Conservation (phyloP, 64 coral and sea anemone genomes). For the Montipora efflorescens region DNA sequence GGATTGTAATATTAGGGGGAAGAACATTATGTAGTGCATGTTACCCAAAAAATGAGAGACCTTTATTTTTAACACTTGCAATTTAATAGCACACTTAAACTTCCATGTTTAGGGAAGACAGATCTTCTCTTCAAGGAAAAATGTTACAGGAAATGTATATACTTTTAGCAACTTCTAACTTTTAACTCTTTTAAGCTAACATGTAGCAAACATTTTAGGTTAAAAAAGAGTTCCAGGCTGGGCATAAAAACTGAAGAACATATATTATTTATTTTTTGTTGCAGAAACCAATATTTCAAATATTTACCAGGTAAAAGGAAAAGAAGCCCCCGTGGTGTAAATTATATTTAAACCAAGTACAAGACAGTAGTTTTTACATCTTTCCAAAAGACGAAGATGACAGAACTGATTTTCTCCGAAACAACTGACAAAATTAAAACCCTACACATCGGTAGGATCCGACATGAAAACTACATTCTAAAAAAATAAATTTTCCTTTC, state of each 20-base stretch:
- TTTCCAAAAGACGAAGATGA: neutral
- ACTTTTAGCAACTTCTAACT: neutral
- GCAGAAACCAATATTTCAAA: constrained; percentile 40
- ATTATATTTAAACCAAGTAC: constrained; percentile 8
- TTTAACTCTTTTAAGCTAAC: neutral
- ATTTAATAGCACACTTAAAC: neutral
- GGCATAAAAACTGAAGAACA: constrained; percentile 9
- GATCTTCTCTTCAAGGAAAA: neutral
- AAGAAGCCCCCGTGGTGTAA: constrained; percentile 3
- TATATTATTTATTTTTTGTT: constrained; percentile 55
- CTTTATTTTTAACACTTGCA: neutral
- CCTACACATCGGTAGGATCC: neutral
- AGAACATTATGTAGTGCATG: neutral
- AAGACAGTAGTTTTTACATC: neutral
- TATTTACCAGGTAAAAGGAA: constrained; percentile 56
- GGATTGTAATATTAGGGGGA: neutral
- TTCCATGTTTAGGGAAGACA: neutral
- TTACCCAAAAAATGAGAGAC: neutral
- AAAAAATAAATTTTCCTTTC: constrained; percentile 31
- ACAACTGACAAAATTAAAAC: neutral
- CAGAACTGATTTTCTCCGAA: neutral
- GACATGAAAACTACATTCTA: neutral
- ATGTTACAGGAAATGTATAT: no score
- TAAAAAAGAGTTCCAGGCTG: neutral
- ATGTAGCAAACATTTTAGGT: neutral